Conservation (phyloP, 2,888 invertebrate species). For the Trichacis sp. region DNA sequence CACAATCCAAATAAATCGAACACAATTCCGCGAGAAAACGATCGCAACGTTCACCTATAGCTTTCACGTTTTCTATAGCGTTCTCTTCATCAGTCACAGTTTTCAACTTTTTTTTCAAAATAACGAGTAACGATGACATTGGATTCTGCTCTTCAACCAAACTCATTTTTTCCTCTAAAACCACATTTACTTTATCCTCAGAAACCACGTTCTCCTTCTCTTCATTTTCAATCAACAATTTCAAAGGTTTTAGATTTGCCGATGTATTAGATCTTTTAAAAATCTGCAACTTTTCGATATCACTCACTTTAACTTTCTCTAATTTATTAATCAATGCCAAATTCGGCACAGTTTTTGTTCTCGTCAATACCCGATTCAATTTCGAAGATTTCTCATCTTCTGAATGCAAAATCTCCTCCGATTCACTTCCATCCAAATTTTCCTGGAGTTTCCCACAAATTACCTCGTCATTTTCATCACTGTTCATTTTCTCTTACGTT, state of each 20-base stretch:
- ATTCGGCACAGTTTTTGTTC: conserved; percentile 36
- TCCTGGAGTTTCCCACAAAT: conserved; percentile 12
- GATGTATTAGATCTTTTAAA: conserved; percentile 38
- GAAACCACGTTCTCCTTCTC: neutral
- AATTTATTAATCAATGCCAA: conserved; percentile 1
- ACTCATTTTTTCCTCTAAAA: neutral
- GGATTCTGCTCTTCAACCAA: neutral
- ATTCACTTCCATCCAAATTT: conserved; percentile 10
- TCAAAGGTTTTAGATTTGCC: conserved; percentile 3
- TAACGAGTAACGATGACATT: neutral
- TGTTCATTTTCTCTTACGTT: conserved; percentile 2
- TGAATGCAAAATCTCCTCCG: neutral
- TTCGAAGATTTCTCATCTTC: neutral
- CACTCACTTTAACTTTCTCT: neutral
- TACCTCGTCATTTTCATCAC: conserved; percentile 16
- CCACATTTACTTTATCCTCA: neutral
- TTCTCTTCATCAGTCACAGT: neutral
- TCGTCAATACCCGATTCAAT: conserved; percentile 15
- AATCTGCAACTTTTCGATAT: neutral
- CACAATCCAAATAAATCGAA: neutral
- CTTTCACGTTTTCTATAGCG: neutral
- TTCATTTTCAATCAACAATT: neutral
- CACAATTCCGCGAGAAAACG: neutral
- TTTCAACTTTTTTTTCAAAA: neutral
- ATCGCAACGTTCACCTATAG: neutral